A percentile compares a stretch with the other conserved stretches of the same genome.
Evolutionary conservation across 2,888 invertebrate species (phyloP).

Genomic region (Drosophila cyrtoloma): DNA sequence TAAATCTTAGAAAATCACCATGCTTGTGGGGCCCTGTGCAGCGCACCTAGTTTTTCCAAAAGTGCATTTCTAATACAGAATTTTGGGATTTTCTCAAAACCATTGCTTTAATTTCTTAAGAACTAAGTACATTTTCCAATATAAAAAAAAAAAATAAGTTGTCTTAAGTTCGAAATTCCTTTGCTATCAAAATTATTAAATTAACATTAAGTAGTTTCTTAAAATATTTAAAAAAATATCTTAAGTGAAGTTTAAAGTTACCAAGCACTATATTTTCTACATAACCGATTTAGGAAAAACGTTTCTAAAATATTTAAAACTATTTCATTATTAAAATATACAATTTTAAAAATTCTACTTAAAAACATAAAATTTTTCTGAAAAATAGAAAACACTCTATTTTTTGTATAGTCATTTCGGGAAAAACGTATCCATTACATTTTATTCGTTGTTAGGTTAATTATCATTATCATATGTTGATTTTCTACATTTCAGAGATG

Average conservation of each 20-base stretch:
- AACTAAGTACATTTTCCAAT: not conserved
- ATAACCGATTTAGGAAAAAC: not conserved
- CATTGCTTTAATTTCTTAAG: not conserved
- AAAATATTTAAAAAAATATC: not conserved
- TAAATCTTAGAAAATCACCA: not conserved
- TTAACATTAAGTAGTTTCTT: not conserved
- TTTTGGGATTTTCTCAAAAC: not conserved
- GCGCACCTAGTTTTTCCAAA: not conserved
- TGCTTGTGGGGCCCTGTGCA: not conserved
- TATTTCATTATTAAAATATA: not conserved
- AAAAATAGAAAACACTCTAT: not conserved
- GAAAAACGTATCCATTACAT: not conserved
- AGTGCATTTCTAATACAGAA: not conserved
- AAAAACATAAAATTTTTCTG: fast-evolving
- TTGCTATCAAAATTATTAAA: not conserved
- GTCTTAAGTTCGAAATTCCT: not conserved
- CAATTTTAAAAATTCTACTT: not conserved
- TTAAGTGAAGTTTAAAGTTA: not conserved
- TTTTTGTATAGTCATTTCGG: not conserved
- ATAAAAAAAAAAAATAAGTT: not conserved
- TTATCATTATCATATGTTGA: not conserved
- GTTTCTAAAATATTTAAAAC: fast-evolving
- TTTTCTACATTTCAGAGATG: not conserved
- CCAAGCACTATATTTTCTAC: not conserved
- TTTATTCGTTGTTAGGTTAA: not conserved